Percentiles rank a stretch among this genome's conserved stretches.
These are phyloP conservation scores for Delphinus delphis DNA, from an alignment of 2,113 vertebrate genomes.

Conservation along the genomic window DNA sequence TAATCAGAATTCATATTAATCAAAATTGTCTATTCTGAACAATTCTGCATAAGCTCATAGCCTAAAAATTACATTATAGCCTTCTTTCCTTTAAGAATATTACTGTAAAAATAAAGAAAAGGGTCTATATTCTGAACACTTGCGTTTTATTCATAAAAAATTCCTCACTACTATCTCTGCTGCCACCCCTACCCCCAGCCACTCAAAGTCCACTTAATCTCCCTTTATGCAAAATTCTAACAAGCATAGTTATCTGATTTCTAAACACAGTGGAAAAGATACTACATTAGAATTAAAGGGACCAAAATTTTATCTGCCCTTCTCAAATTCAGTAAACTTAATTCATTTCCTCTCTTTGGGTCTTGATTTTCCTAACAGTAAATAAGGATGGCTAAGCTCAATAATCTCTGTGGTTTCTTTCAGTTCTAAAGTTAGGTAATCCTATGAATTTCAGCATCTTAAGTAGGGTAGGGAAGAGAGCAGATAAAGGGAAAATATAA, in stretches of 20 bases:
- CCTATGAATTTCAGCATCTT: neutral
- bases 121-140: neutral
- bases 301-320: neutral
- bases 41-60: neutral
- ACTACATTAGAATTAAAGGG: neutral
- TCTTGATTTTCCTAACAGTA: neutral
- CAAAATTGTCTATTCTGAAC: neutral
- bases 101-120: neutral
- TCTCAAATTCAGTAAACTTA: neutral
- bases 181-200: neutral
- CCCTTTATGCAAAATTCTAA: neutral
- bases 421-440: neutral
- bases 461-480: neutral
- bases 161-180: neutral
- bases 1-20: slow-evolving; percentile 14
- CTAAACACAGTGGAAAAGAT: neutral
- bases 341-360: neutral
- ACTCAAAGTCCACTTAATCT: neutral
- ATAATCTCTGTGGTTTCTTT: neutral
- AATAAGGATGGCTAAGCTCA: neutral
- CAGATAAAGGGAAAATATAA: neutral
- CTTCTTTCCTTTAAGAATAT: neutral
- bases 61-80: neutral
- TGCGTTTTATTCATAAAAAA: neutral
- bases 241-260: neutral